These are phyloP conservation scores for Lasioglossum figueresi DNA, from an alignment of 2,888 invertebrate species.

Conservation along the genomic window DNA sequence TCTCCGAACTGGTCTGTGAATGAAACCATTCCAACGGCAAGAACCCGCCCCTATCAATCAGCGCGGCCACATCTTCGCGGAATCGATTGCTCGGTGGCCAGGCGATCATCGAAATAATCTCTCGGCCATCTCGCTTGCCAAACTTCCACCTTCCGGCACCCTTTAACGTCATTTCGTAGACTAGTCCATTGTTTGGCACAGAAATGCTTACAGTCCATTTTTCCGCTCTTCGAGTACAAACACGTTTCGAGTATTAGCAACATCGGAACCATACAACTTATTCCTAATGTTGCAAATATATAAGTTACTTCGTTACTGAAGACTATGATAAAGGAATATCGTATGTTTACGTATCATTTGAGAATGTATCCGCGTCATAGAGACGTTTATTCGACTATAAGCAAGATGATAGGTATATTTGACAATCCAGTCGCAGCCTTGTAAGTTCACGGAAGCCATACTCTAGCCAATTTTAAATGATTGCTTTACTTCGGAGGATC, in stretches of 20 bases:
- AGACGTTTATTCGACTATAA: not conserved
- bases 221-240: not conserved
- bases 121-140: not conserved
- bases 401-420: not conserved
- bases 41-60: slow-evolving; percentile 38
- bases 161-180: not conserved
- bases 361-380: not conserved
- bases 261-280: not conserved
- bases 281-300: not conserved
- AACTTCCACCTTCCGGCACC: not conserved
- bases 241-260: not conserved
- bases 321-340: no score
- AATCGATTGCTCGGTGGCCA: slow-evolving; percentile 20
- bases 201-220: not conserved
- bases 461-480: not conserved
- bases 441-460: not conserved
- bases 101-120: not conserved
- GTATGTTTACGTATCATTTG: not conserved
- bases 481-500: not conserved
- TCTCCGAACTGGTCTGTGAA: slow-evolving; percentile 58
- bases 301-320: no score
- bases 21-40: slow-evolving; percentile 50
- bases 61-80: not conserved
- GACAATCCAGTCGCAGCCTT: not conserved
- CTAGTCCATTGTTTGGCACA: not conserved